Evolutionary conservation across 2,797 vertebrate genomes (phyloP), one percentile per base, ranked within the genome.

Genomic region (Valencia hispanica): DNA sequence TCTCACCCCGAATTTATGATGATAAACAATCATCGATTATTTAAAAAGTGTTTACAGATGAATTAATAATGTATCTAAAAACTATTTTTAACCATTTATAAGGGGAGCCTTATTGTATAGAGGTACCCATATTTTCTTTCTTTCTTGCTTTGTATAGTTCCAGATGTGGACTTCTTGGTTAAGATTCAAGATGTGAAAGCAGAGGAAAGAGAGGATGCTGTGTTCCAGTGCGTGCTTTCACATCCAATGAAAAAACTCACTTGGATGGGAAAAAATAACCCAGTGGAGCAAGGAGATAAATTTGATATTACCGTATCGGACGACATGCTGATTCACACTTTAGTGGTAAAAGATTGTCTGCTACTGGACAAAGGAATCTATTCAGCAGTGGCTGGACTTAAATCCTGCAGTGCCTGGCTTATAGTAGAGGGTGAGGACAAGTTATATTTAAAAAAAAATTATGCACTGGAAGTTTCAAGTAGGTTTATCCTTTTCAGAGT

Each of bases 281-380:
- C 83, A 0, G 91, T 98, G 3, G 83, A 88, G 74, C 84, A 87
- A 51, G 92, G 94, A 14, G 94, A 96, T 1, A 97, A 95, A 85
- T 95, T 93, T 79, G 95, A 96, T 79, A 95, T 95, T 32, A 88
- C 75, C 0, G 91, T 96, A 63, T 95, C 96, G 0, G 94, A 97
- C 0, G 96, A 98, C 0, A 96, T 95, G 81, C 86, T 97, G 76
- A 97, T 94, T 85, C 97, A 99, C 86, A 87, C 81, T 77, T 88
- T 98, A 87, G 73, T 96, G 61, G 89, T 98, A 55, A 96, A 94
- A 73, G 95, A 95, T 0, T 93, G 90, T 14, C 74, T 51, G 70
- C 81, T 91, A 36, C 82, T 96, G 68, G 97, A 98, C 91, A 96
- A 92, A 3, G 97, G 97, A 41, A 95, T 97, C 79, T 98, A 97